Percentiles rank a stretch among this genome's conserved stretches.
Evolutionary conservation across 1,140 invertebrate species (phyloP).

Genomic region (Antheraea mylitta): DNA sequence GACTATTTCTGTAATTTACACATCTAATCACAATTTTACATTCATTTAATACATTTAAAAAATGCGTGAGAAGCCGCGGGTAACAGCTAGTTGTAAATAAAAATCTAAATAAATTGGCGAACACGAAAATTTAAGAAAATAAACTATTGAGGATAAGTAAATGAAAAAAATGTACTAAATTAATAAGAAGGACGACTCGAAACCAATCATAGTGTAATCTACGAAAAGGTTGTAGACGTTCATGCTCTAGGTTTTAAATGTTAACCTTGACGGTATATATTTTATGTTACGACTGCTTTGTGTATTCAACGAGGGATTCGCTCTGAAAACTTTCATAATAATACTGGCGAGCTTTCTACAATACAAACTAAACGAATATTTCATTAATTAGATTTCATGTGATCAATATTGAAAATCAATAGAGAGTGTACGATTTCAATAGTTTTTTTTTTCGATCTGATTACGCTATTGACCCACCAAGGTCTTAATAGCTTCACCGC

Average conservation of each 20-base stretch:
- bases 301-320: background rate
- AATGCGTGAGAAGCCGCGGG: no score
- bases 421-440: no score
- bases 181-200: background rate
- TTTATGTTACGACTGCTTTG: background rate
- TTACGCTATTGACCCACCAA: no score
- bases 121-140: background rate
- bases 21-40: no score
- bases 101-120: no score
- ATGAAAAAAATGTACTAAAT: background rate
- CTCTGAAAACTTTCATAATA: background rate
- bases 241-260: background rate
- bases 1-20: no score
- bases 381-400: background rate
- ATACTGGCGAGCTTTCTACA: background rate
- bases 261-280: background rate
- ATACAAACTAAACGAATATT: background rate
- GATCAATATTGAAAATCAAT: background rate
- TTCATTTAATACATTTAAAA: no score
- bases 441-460: no score
- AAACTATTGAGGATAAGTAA: background rate
- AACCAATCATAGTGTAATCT: background rate
- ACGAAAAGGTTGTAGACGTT: constrained; percentile 10
- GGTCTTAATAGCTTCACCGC: no score
- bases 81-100: no score